Percentiles rank a stretch among this genome's conserved stretches.
Conservation (phyloP, 2,888 invertebrate species). For the Hermodice carunculata region DNA sequence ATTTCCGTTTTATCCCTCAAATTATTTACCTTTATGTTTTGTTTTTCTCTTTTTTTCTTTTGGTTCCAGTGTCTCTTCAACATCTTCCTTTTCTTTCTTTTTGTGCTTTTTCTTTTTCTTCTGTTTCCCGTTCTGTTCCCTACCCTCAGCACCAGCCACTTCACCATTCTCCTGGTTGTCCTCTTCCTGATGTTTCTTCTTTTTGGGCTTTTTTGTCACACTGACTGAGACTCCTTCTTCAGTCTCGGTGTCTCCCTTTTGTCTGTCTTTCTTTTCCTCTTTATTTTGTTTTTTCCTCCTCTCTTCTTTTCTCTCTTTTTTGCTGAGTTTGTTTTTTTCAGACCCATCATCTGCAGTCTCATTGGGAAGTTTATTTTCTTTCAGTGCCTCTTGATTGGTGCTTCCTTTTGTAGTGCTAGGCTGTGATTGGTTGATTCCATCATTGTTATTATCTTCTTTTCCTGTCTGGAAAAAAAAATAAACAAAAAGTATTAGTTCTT, state of each 20-base stretch:
- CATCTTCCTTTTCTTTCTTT: neutral
- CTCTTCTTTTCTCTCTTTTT: constrained; percentile 18
- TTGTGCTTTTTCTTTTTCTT: neutral
- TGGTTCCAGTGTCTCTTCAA: neutral
- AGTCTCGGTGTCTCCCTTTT: neutral
- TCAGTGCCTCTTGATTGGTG: neutral
- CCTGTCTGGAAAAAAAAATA: too few species aligned
- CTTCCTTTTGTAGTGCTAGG: too few species aligned
- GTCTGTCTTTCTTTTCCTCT: constrained; percentile 7
- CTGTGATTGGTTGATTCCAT: too few species aligned
- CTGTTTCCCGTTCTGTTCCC: neutral
- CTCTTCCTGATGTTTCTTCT: neutral
- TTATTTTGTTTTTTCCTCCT: constrained; percentile 1
- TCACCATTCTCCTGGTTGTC: neutral
- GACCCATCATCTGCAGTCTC: neutral
- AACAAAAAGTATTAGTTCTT: too few species aligned
- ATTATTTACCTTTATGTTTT: too few species aligned
- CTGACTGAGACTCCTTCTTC: neutral
- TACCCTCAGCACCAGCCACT: neutral
- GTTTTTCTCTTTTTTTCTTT: neutral
- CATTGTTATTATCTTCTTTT: too few species aligned
- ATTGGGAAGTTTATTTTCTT: neutral
- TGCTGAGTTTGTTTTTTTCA: constrained; percentile 12
- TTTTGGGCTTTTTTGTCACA: neutral
- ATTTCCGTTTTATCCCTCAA: too few species aligned